These are phyloP conservation scores for Trichacis sp. DNA, from an alignment of 2,888 invertebrate genomes.

Conservation along the genomic window DNA sequence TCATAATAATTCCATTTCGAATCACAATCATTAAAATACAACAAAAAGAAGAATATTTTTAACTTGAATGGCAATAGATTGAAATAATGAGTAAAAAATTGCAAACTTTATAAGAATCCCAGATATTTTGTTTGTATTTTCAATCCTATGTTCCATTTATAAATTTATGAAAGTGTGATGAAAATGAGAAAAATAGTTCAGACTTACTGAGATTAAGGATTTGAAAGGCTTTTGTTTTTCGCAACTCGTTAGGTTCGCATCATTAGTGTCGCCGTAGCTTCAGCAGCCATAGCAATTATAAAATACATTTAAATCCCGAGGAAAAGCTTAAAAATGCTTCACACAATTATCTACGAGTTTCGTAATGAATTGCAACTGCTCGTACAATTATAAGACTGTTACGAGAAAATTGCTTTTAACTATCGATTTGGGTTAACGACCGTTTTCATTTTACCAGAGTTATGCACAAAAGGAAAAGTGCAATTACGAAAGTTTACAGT, in stretches of 20 bases:
- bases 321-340: background rate
- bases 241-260: background rate
- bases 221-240: no score
- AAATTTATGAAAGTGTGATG: no score
- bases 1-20: no score
- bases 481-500: background rate
- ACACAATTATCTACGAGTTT: background rate
- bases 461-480: background rate
- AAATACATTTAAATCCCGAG: background rate
- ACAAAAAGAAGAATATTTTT: no score
- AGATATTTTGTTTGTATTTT: no score
- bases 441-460: conserved; percentile 1
- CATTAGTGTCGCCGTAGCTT: background rate
- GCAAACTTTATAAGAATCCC: no score
- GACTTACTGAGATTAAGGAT: no score
- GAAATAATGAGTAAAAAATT: no score
- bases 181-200: no score
- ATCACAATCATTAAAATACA: no score
- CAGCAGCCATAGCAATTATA: background rate
- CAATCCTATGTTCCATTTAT: no score
- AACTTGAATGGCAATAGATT: no score
- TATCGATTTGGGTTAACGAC: background rate
- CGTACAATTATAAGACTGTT: conserved; percentile 9
- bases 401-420: background rate
- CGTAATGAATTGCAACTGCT: background rate